Percentiles rank a stretch among this genome's conserved stretches.
Evolutionary conservation across 2,888 invertebrate genomes (phyloP).

Genomic region (Epistrophe grossulariae): DNA sequence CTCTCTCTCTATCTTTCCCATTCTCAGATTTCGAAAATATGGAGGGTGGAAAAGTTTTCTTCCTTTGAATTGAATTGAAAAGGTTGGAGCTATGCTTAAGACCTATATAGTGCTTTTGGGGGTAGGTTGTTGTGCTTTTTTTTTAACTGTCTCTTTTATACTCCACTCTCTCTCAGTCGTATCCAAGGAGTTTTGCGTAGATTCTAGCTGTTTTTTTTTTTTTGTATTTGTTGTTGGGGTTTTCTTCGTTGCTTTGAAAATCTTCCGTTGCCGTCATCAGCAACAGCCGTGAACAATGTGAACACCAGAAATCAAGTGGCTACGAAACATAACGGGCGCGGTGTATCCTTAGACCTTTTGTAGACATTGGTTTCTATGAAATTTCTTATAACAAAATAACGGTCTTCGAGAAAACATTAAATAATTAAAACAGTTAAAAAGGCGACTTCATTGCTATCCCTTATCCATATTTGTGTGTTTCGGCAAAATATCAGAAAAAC

Average conservation of each 20-base stretch:
- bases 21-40: not conserved
- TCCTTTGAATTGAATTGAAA: slow-evolving; percentile 15
- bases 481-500: not conserved
- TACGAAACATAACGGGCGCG: slow-evolving; percentile 71
- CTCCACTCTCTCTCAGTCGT: slow-evolving; percentile 25
- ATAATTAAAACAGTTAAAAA: not conserved
- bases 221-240: slow-evolving; percentile 1
- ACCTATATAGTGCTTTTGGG: not conserved
- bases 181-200: slow-evolving; percentile 45
- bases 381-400: slow-evolving; percentile 1
- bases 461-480: not conserved
- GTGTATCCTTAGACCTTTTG: slow-evolving; percentile 59
- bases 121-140: slow-evolving; percentile 24
- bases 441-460: not conserved
- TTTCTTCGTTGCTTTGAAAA: slow-evolving; percentile 45
- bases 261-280: slow-evolving; percentile 69
- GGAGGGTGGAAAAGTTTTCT: slow-evolving; percentile 13
- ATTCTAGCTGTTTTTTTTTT: slow-evolving; percentile 10
- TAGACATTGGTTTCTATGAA: slow-evolving; percentile 12
- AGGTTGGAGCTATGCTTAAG: slow-evolving; percentile 9
- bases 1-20: slow-evolving; percentile 17
- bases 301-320: slow-evolving; percentile 75
- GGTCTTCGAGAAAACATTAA: slow-evolving; percentile 1
- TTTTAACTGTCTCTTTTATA: slow-evolving; percentile 7
- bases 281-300: slow-evolving; percentile 62